These are phyloP conservation scores for Drosophila nr. perissopoda DNA, from an alignment of 2,888 invertebrate genomes.

Conservation along the genomic window DNA sequence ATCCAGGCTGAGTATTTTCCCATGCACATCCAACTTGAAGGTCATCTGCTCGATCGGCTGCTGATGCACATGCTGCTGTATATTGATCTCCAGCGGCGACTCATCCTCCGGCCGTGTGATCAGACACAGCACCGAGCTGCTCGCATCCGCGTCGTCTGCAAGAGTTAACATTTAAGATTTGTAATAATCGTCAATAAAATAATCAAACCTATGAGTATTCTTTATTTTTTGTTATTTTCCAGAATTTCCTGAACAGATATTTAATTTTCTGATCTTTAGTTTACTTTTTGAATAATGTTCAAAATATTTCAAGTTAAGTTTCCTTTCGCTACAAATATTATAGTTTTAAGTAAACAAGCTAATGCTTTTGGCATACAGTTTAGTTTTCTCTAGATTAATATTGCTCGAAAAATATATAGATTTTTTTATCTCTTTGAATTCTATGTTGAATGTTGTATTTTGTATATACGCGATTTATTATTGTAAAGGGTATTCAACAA, in stretches of 20 bases:
- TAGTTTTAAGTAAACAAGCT: neutral
- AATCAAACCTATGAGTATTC: neutral
- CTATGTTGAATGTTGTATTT: neutral
- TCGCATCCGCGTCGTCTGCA: conserved; percentile 84
- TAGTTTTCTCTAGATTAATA: neutral
- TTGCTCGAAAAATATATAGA: neutral
- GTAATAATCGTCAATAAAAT: neutral
- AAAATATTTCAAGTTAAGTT: neutral
- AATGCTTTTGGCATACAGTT: neutral
- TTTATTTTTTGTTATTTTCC: no score
- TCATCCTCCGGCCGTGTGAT: conserved; percentile 85
- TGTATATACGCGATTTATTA: neutral
- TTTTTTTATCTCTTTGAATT: neutral
- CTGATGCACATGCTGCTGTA: conserved; percentile 84
- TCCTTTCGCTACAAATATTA: neutral
- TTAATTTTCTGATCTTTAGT: neutral
- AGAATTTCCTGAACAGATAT: neutral
- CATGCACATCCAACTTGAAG: conserved; percentile 94
- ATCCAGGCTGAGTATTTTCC: conserved; percentile 90
- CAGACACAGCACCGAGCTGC: conserved; percentile 84
- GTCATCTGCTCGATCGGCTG: conserved; percentile 92
- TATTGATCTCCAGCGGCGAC: conserved; percentile 84
- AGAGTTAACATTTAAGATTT: neutral
- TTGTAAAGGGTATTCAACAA: neutral
- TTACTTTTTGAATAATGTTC: neutral